phyloP scores from a whole-genome alignment of 2,888 invertebrate genomes.

The Phyto melanocephala region DNA sequence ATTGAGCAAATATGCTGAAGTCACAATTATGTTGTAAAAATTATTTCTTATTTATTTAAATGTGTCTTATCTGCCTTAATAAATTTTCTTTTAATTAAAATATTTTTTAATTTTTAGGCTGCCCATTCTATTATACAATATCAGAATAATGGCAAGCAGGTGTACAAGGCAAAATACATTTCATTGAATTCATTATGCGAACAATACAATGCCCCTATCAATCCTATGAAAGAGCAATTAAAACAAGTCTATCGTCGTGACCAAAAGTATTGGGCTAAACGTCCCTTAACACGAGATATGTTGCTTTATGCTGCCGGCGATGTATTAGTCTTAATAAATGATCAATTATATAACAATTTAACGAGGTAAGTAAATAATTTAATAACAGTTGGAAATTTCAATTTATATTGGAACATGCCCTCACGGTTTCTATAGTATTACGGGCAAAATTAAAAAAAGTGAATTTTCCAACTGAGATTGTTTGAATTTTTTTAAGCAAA shows the following conservation, averaged over 20 bases:
- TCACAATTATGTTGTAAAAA: too few relatives aligned
- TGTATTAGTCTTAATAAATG: conserved; percentile 91
- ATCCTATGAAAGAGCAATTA: conserved; percentile 94
- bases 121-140: conserved; percentile 95
- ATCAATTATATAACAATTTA: conserved; percentile 88
- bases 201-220: conserved; percentile 90
- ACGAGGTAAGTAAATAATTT: conserved; percentile 80
- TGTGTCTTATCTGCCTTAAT: too few relatives aligned
- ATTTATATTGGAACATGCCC: too few relatives aligned
- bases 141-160: conserved; percentile 93
- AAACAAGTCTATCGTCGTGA: conserved; percentile 91
- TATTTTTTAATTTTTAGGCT: conserved; percentile 79
- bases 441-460: too few relatives aligned
- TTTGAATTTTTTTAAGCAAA: too few relatives aligned
- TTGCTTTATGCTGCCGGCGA: conserved; percentile 94
- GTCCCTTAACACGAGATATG: conserved; percentile 94
- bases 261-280: conserved; percentile 92
- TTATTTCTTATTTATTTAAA: too few relatives aligned
- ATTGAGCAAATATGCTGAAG: too few relatives aligned
- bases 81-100: not conserved
- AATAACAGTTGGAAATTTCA: too few relatives aligned
- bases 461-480: too few relatives aligned
- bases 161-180: conserved; percentile 96
- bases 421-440: too few relatives aligned
- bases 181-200: conserved; percentile 95